These are phyloP conservation scores for Papilio glaucus DNA, from an alignment of 1,140 invertebrate genomes.

Conservation along the genomic window DNA sequence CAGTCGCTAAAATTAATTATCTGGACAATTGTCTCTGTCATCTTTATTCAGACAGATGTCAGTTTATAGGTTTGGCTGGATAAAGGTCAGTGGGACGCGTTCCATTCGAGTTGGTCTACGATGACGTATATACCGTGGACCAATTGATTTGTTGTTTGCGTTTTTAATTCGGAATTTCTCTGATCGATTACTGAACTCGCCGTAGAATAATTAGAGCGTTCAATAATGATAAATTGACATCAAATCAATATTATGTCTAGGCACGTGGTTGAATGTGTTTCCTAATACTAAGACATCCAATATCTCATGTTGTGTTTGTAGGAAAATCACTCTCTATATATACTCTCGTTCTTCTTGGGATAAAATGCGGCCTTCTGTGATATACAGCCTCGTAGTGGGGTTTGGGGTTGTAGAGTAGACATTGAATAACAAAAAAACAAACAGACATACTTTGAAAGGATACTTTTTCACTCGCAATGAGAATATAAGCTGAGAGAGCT, in stretches of 20 bases:
- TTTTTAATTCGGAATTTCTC: conserved; percentile 21
- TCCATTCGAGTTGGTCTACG: conserved; percentile 27
- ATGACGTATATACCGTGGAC: conserved; percentile 33
- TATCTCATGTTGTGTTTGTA: too few species aligned
- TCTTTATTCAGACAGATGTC: conserved; percentile 68
- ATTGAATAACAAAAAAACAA: too few species aligned
- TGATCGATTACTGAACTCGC: background rate
- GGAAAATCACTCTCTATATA: too few species aligned
- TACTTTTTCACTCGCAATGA: background rate
- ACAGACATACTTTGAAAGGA: too few species aligned
- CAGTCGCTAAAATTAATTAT: conserved; percentile 71
- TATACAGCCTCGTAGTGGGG: too few species aligned
- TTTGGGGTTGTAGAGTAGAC: too few species aligned
- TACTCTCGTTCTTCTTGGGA: background rate
- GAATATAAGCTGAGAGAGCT: background rate
- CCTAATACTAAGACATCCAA: too few species aligned
- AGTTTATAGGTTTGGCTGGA: conserved; percentile 36
- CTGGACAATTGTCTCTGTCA: conserved; percentile 71
- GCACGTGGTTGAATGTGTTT: background rate
- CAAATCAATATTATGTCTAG: conserved; percentile 6
- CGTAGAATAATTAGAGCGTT: conserved; percentile 2
- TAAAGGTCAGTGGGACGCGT: conserved; percentile 62
- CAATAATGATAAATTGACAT: conserved; percentile 7
- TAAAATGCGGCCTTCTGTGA: too few species aligned
- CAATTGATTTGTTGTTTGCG: conserved; percentile 40